phyloP scores from a whole-genome alignment of 2,888 invertebrate species.

The Phytoseiulus persimilis region DNA sequence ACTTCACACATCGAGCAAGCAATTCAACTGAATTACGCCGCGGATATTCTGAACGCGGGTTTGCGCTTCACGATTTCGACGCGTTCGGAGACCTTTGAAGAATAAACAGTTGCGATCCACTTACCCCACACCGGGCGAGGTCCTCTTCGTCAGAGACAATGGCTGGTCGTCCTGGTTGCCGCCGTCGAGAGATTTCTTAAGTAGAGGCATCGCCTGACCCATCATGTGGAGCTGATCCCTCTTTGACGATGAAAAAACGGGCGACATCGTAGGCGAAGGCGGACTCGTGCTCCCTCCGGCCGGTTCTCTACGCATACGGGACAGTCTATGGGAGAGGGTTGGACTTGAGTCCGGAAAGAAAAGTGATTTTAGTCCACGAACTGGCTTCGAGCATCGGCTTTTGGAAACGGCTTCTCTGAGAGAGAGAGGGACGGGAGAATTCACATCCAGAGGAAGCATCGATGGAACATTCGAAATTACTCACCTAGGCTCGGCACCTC shows the following conservation, averaged over 20 bases:
- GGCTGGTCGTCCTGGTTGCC: conserved; percentile 12
- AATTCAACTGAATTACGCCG: neutral
- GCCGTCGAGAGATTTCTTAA: conserved; percentile 35
- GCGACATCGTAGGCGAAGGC: conserved; percentile 27
- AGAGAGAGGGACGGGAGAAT: too few species aligned
- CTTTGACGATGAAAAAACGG: conserved; percentile 5
- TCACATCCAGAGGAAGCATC: neutral
- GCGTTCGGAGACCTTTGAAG: neutral
- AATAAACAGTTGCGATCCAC: neutral
- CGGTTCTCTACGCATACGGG: conserved; percentile 29
- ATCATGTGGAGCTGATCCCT: conserved; percentile 20
- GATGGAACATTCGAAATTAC: neutral
- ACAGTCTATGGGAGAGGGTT: conserved; percentile 29
- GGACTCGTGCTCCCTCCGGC: conserved; percentile 21
- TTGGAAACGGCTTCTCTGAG: too few species aligned
- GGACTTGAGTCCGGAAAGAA: neutral
- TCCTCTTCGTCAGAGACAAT: conserved; percentile 35
- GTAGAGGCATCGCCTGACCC: conserved; percentile 27
- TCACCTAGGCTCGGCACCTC: conserved; percentile 22
- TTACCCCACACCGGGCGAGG: conserved; percentile 26
- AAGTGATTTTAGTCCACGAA: neutral
- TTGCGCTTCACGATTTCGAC: neutral
- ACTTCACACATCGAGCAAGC: neutral
- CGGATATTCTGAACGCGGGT: neutral
- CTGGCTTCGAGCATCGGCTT: too few species aligned